Conservation (phyloP, 2,888 invertebrate genomes). For the Ferrisia virgata region DNA sequence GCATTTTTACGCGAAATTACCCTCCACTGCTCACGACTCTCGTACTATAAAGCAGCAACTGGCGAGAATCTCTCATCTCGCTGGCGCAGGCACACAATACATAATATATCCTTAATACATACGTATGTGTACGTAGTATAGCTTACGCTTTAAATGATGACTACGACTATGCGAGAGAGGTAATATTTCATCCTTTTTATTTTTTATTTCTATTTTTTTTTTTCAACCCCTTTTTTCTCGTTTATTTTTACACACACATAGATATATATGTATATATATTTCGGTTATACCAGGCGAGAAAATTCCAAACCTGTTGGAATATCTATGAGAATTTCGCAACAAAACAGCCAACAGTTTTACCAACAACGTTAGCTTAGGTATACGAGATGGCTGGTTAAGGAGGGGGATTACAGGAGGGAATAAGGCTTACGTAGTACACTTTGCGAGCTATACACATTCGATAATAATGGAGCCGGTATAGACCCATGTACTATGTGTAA, state of each 20-base stretch:
- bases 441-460: neutral
- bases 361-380: too few relatives aligned
- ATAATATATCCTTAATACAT: too few relatives aligned
- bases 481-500: neutral
- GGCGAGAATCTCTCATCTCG: neutral
- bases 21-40: neutral
- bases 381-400: too few relatives aligned
- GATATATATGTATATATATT: too few relatives aligned
- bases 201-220: neutral
- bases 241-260: too few relatives aligned
- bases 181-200: neutral
- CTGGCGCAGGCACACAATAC: too few relatives aligned
- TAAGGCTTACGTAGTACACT: neutral
- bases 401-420: neutral
- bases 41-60: neutral
- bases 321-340: neutral
- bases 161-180: neutral
- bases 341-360: neutral
- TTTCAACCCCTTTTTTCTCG: neutral
- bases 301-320: conserved; percentile 14
- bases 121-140: too few relatives aligned
- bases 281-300: neutral
- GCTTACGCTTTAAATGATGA: neutral
- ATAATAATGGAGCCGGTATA: neutral
- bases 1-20: neutral